Evolutionary conservation across 2,888 invertebrate genomes (phyloP).

Genomic region (Epistrophe grossulariae): DNA sequence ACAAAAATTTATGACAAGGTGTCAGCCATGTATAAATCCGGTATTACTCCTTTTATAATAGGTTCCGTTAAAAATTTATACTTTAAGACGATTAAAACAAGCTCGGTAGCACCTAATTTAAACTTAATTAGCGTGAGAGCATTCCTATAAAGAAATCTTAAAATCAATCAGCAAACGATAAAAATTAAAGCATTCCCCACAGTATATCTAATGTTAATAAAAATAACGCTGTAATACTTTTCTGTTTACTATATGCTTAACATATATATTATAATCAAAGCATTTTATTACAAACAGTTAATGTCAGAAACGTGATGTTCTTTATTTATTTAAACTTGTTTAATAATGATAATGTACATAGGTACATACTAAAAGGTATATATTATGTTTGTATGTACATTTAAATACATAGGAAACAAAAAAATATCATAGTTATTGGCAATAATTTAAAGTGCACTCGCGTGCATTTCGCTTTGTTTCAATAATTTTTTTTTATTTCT

Average conservation of each 20-base stretch:
- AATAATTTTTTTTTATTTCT: conserved; percentile 14
- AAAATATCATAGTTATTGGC: conserved; percentile 20
- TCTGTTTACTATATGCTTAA: not conserved
- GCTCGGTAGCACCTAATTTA: not conserved
- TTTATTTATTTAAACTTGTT: conserved; percentile 27
- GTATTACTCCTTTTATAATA: not conserved
- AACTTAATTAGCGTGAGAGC: conserved; percentile 43
- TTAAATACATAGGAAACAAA: not conserved
- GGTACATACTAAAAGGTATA: not conserved
- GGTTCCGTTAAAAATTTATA: not conserved
- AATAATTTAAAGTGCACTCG: conserved; percentile 55
- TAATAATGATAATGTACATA: not conserved
- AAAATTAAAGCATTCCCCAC: not conserved
- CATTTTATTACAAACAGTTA: conserved; percentile 10
- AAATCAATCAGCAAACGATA: conserved; percentile 24
- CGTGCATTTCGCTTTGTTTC: conserved; percentile 55
- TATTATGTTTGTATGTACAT: not conserved
- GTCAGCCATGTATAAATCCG: too few species aligned
- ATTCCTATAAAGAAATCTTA: conserved; percentile 31
- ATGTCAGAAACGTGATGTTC: conserved; percentile 39
- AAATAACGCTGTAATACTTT: not conserved
- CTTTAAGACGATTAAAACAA: not conserved
- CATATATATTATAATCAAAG: conserved; percentile 2
- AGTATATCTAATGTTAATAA: not conserved
- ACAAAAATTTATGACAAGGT: too few species aligned